Base-by-base conservation (phyloP, 2,888 invertebrate genomes). In the Barypeithes pellucidus region DNA sequence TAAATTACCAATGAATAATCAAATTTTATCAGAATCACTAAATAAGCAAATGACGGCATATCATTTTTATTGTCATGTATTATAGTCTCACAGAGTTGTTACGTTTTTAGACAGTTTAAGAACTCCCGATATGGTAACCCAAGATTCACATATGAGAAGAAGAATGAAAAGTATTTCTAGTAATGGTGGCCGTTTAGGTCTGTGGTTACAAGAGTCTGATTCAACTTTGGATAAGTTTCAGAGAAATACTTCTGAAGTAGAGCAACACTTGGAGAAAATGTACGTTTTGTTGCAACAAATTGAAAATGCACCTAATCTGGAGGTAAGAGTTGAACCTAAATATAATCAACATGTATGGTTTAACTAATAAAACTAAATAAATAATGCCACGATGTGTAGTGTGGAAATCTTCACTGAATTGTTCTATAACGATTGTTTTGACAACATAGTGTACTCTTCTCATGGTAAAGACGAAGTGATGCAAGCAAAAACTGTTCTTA, bases 201-300 rank as follows among this genome's bases (percentile, higher is more conserved):
- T 91, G 59, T 93, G 93, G 92, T 88, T 92, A 57, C 88, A 92
- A 86, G 93, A 93, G 79, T 90, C 91, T 0, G 89, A 90, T 5
- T 89, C 90, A 1, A 89, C 89, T 0, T 82, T 92, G 72, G 91
- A 92, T 77, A 89, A 88, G 54, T 90, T 89, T 70, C 91, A 90
- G 76, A 89, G 89, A 70, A 93, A 91, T 85, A 86, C 93, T 67
- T 89, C 89, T 0, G 88, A 90, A 75, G 90, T 92, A 20, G 92
- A 93, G 84, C 89, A 92, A 77, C 91, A 92, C 36, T 87, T 94
- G 59, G 90, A 90, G 78, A 92, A 93, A 83, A 84, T 94, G 78
- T 88, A 89, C 77, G 87, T 90, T 47, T 85, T 94, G 66, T 84
- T 93, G 75, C 90, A 92, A 75, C 87, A 87, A 76, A 84, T 89